phyloP scores from a whole-genome alignment of 2,888 invertebrate species.

The Megastigmus dorsalis region DNA sequence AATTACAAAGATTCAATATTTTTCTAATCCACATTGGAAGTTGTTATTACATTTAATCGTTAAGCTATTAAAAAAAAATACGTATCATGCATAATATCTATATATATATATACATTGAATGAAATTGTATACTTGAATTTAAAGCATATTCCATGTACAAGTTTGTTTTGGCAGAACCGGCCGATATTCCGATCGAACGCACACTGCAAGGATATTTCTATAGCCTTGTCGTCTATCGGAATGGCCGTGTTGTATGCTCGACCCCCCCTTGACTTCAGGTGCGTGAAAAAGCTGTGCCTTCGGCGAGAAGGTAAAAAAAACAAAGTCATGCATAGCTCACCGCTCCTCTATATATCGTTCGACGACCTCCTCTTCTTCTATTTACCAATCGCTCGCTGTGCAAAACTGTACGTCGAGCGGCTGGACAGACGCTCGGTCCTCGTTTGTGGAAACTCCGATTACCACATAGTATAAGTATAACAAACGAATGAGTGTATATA shows the following conservation, averaged over 20 bases:
- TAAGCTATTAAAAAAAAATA: slow-evolving; percentile 61
- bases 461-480: slow-evolving; percentile 5
- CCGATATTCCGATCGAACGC: no score
- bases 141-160: neutral
- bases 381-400: neutral
- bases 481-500: slow-evolving; percentile 17
- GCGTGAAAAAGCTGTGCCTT: no score
- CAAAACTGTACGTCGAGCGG: neutral
- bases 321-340: no score
- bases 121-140: slow-evolving; percentile 21
- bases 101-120: slow-evolving; percentile 28
- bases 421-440: neutral
- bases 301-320: no score
- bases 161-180: no score
- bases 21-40: slow-evolving; percentile 79
- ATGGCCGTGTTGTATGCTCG: no score
- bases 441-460: neutral
- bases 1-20: slow-evolving; percentile 73
- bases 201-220: no score
- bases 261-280: no score
- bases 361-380: neutral
- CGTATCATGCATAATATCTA: slow-evolving; percentile 49
- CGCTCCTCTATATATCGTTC: no score
- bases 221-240: no score
- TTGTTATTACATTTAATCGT: slow-evolving; percentile 73